These are phyloP conservation scores for Pammene aurita DNA, from an alignment of 2,888 invertebrate species.

Conservation along the genomic window DNA sequence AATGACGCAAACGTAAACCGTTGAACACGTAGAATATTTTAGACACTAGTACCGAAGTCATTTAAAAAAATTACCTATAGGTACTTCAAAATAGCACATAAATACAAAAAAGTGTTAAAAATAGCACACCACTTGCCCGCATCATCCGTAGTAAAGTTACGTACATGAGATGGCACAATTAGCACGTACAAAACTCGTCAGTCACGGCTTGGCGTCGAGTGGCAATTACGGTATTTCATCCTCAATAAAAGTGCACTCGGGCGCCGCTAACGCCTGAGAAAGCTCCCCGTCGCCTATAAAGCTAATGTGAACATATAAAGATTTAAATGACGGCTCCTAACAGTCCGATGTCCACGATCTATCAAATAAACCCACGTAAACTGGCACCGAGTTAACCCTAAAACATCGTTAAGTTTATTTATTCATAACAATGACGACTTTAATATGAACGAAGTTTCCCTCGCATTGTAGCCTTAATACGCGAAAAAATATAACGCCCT, in stretches of 20 bases:
- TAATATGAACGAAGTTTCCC: conserved; percentile 25
- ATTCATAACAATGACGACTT: conserved; percentile 29
- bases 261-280: conserved; percentile 68
- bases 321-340: conserved; percentile 71
- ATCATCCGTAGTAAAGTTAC: conserved; percentile 42
- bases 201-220: conserved; percentile 74
- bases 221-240: conserved; percentile 80
- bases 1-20: background rate
- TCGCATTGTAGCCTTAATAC: conserved; percentile 39
- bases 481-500: conserved; percentile 55
- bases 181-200: conserved; percentile 74
- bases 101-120: background rate
- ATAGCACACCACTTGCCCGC: conserved; percentile 46
- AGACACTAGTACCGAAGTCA: background rate
- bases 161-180: conserved; percentile 67
- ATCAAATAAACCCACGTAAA: conserved; percentile 13
- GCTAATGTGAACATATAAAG: conserved; percentile 79
- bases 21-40: background rate
- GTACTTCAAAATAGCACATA: conserved; percentile 6
- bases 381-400: background rate
- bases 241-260: conserved; percentile 80
- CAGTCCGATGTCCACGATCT: conserved; percentile 44
- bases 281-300: conserved; percentile 74
- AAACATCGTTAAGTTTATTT: conserved; percentile 19
- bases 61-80: background rate